These are phyloP conservation scores for Halictus quadricinctus DNA, from an alignment of 2,888 invertebrate genomes.

Conservation along the genomic window DNA sequence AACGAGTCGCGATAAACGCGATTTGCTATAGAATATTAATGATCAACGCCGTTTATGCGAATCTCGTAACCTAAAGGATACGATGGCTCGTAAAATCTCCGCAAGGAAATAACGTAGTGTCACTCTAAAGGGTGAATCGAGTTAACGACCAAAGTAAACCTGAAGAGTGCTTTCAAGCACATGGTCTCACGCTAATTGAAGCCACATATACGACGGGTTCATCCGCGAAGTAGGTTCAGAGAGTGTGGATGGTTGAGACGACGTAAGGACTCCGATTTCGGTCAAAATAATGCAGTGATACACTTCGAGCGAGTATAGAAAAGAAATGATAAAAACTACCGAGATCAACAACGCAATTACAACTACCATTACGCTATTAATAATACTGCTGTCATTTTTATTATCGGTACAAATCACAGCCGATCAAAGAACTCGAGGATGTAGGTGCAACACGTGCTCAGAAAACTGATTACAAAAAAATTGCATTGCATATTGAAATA, in stretches of 20 bases:
- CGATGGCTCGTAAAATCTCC: conserved; percentile 35
- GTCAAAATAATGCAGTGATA: conserved; percentile 16
- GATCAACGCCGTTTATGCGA: neutral
- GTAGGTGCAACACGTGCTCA: neutral
- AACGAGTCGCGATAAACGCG: neutral
- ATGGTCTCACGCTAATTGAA: conserved; percentile 52
- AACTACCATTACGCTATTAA: neutral
- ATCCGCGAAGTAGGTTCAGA: conserved; percentile 26
- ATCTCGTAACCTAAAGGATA: neutral
- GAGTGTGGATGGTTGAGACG: conserved; percentile 16
- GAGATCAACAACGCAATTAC: neutral
- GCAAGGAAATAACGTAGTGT: conserved; percentile 25
- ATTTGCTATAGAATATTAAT: conserved; percentile 8
- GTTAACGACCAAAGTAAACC: conserved; percentile 57
- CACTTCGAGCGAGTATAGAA: neutral
- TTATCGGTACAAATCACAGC: neutral
- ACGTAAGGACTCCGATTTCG: neutral
- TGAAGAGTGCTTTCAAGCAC: conserved; percentile 42
- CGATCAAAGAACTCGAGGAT: neutral
- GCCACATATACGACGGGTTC: conserved; percentile 34
- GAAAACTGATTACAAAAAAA: neutral
- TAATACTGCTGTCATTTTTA: neutral
- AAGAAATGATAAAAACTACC: neutral
- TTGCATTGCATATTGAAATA: neutral
- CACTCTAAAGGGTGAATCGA: conserved; percentile 44